A percentile compares a stretch with the other conserved stretches of the same genome.
phyloP scores from a whole-genome alignment of 2,888 invertebrate genomes.

The Serripes groenlandicus region DNA sequence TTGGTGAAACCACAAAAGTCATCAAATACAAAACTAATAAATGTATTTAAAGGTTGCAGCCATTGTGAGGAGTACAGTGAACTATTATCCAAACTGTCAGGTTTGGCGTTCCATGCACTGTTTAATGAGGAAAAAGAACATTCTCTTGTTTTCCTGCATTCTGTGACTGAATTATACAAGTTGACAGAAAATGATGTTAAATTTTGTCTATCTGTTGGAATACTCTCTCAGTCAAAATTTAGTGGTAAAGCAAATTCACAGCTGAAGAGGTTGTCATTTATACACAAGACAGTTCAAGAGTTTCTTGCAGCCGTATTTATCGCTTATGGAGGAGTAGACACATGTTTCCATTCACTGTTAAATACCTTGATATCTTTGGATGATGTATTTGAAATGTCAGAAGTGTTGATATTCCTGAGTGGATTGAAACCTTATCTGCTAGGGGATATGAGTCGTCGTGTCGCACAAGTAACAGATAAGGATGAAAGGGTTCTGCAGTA shows the following conservation, averaged over 20 bases:
- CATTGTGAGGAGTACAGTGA: not conserved
- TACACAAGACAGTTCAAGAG: slow-evolving; percentile 38
- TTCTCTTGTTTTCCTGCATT: not conserved
- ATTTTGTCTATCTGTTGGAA: slow-evolving; percentile 4
- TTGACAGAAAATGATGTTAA: slow-evolving; percentile 12
- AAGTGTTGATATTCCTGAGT: not conserved
- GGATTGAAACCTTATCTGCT: not conserved
- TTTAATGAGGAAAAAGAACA: slow-evolving; percentile 3
- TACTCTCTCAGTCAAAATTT: slow-evolving; percentile 24
- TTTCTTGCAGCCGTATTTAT: slow-evolving; percentile 23
- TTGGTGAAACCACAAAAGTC: too few relatives aligned
- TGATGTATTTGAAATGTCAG: not conserved
- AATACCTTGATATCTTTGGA: not conserved
- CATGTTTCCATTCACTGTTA: too few relatives aligned
- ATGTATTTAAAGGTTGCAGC: not conserved
- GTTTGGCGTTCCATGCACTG: slow-evolving; percentile 9
- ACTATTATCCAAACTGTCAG: not conserved
- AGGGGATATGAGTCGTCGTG: not conserved
- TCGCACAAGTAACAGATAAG: not conserved
- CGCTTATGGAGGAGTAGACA: not conserved
- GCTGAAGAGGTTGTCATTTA: not conserved
- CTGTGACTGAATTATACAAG: not conserved
- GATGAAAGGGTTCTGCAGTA: not conserved
- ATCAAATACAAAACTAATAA: too few relatives aligned
- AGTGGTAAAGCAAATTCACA: not conserved